Percentiles rank a stretch among this genome's conserved stretches.
Evolutionary conservation across 2,888 invertebrate species (phyloP).

Genomic region (Rhingia campestris): DNA sequence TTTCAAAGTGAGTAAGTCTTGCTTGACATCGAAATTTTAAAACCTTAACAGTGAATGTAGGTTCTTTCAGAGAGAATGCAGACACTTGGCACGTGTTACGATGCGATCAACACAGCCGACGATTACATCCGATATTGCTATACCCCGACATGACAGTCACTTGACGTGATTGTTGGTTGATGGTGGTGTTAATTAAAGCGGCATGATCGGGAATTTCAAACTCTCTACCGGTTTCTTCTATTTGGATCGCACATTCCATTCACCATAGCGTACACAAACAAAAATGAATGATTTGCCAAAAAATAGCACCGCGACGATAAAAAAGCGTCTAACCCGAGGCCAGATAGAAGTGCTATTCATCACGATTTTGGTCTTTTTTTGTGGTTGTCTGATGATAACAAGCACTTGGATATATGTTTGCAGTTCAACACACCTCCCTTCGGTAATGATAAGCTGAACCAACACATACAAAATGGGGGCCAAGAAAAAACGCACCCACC

Average conservation of each 20-base stretch:
- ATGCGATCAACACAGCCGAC: constrained; percentile 7
- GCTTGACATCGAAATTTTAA: too few relatives aligned
- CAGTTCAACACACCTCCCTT: not conserved
- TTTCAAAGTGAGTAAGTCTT: too few relatives aligned
- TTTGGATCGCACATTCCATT: constrained; percentile 41
- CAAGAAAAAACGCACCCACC: not conserved
- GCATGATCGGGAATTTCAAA: constrained; percentile 28
- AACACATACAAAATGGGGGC: not conserved
- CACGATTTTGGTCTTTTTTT: constrained; percentile 37
- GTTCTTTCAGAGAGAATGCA: not conserved
- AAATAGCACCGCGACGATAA: constrained; percentile 17
- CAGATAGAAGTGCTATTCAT: constrained; percentile 21
- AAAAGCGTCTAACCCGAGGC: not conserved
- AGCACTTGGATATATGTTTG: not conserved
- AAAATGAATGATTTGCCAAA: constrained; percentile 49
- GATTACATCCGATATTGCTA: constrained; percentile 12
- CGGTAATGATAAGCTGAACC: not conserved
- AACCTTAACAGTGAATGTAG: too few relatives aligned
- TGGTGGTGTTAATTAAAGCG: constrained; percentile 5
- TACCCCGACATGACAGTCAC: constrained; percentile 13
- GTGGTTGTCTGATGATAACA: not conserved
- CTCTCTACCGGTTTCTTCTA: constrained; percentile 51
- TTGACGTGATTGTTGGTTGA: not conserved
- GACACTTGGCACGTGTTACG: constrained; percentile 29
- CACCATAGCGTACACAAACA: not conserved